Base-by-base conservation (phyloP, 2,113 vertebrate genomes). In the Pseudorhombus dupliciocellatus region DNA sequence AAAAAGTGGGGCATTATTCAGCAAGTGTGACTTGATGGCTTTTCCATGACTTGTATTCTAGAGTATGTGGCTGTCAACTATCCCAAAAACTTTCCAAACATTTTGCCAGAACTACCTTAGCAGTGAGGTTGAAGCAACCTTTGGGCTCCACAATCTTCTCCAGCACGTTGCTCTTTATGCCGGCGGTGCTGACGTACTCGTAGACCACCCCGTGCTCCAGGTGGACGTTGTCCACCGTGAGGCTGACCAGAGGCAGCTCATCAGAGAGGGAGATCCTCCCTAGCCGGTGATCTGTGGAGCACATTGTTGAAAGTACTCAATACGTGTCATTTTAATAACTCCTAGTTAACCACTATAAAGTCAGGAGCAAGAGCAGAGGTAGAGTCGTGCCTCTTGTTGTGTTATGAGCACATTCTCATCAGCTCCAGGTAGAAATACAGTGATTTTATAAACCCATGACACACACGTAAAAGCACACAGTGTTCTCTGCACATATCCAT, bases 121-220 rank as follows among this genome's bases (percentile, higher is more conserved):
- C 96, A 12, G 96, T 89, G 79, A 99, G 95, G 78, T 80, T 90
- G 85, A 99, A 99, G 82, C 95, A 97, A 83, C 96, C 96, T 16
- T 94, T 97, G 21, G 98, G 97, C 81, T 96, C 96, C 85, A 98
- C 93, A 20, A 95, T 95, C 92, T 97, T 98, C 92, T 99, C 98
- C 79, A 99, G 89, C 65, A 98, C 96, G 5, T 97, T 95, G 73
- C 95, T 95, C 87, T 94, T 97, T 88, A 96, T 93, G 6, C 98
- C 98, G 0, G 96, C 95, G 0, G 96, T 96, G 95, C 95, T 99
- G 68, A 96, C 89, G 0, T 99, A 99, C 66, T 99, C 98, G 0
- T 99, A 99, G 18, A 98, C 94, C 11, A 99, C 98, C 0, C 96
- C 97, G 0, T 98, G 97, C 87, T 99, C 97, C 91, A 98, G 85